Base-by-base conservation (phyloP, 2,888 invertebrate genomes). In the Drosophila dives region DNA sequence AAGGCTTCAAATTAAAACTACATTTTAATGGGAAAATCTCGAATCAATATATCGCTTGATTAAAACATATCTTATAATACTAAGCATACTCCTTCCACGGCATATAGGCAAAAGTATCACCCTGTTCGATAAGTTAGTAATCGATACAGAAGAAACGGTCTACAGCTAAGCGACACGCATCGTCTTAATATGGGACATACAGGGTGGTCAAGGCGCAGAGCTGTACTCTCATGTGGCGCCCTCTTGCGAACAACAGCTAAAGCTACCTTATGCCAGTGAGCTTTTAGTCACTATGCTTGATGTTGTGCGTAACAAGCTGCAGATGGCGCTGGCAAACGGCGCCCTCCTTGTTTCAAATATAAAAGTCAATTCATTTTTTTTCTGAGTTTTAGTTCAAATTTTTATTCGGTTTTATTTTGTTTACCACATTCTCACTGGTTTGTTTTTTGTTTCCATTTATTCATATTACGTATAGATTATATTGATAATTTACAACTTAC, bases 401-500 rank as follows among this genome's bases (percentile, higher is more conserved):
- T 81, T 80, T 86, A 81, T 80, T 90, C 55, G 56, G 56, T 82
- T 81, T 83, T 82, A 70, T 66, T 77, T 86, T 75, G 45, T 45
- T 75, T 89, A 79, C 79, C 81, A 87, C 81, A 77, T 90, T 81
- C 74, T 83, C 84, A 80, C 83, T 91, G 86, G 89, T 78, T 86
- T 86, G 71, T 56, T 76, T 65, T 74, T 54, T 77, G 64, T 75
- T 81, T 84, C 62, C 59, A 72, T 81, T 80, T 86, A 81, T 80
- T 85, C 80, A 80, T 86, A 86, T 74, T 91, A 88, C 81, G 90
- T 81, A 90, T 88, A 90, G 65, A 86, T 90, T 72, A 75, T 84
- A 74, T 83, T 83, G 92, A 92, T 92, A 92, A 91, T 92, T 91
- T 92, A 92, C 93, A 92, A 91, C 93, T 92, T 92, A 92, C 90